Evolutionary conservation across 2,888 invertebrate genomes (phyloP).

Genomic region (Mimachlamys varia): DNA sequence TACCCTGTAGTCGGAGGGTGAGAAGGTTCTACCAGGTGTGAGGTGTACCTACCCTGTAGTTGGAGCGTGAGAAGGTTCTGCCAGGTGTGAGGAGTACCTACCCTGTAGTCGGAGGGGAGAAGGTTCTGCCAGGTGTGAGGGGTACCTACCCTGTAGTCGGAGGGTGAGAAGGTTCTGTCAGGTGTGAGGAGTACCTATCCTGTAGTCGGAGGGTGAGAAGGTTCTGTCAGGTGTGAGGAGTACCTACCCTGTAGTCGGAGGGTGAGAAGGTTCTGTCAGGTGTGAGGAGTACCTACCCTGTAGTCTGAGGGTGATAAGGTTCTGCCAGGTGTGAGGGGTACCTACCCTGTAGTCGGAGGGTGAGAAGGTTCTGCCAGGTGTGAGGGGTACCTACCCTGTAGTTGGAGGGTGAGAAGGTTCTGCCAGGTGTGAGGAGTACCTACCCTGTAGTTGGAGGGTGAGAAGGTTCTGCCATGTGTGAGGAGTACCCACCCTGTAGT

Average conservation of each 20-base stretch:
- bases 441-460: neutral
- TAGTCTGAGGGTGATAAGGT: too few species aligned
- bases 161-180: neutral
- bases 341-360: neutral
- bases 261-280: too few species aligned
- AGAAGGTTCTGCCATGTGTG: neutral
- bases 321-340: too few species aligned
- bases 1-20: too few species aligned
- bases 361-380: too few species aligned
- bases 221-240: neutral
- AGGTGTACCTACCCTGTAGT: neutral
- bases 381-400: neutral
- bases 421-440: too few species aligned
- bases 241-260: neutral
- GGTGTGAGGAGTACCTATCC: neutral
- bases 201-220: neutral
- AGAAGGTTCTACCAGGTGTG: neutral
- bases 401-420: too few species aligned
- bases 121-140: neutral
- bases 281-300: neutral
- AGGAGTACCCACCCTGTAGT: conserved; percentile 83
- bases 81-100: neutral
- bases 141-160: neutral
- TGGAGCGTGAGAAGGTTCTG: neutral
- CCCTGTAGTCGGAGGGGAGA: neutral